These are phyloP conservation scores for Hormaphis cornu DNA, from an alignment of 1,140 invertebrate species.

Conservation along the genomic window DNA sequence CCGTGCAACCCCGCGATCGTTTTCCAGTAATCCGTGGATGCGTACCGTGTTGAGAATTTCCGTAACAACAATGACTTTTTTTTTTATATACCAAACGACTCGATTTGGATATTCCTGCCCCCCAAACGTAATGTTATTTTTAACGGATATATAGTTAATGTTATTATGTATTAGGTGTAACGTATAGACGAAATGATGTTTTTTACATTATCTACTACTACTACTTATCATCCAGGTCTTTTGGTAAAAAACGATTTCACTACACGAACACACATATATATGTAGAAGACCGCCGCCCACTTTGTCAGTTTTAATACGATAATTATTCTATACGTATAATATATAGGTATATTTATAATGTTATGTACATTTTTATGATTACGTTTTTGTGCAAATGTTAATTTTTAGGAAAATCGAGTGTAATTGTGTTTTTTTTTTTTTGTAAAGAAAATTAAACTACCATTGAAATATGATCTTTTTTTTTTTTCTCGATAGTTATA, in stretches of 20 bases:
- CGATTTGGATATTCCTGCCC: conserved; percentile 8
- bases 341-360: conserved; percentile 23
- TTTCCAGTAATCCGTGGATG: too few relatives aligned
- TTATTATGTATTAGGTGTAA: neutral
- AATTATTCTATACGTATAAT: too few relatives aligned
- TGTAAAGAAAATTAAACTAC: conserved; percentile 15
- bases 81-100: conserved; percentile 3
- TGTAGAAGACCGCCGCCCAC: neutral
- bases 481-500: conserved; percentile 27
- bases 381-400: conserved; percentile 24
- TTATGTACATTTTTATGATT: conserved; percentile 30
- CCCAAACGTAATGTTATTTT: conserved; percentile 11
- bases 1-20: too few relatives aligned
- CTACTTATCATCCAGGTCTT: conserved; percentile 4
- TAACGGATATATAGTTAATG: conserved; percentile 6
- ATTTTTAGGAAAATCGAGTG: conserved; percentile 17
- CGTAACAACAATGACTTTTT: too few relatives aligned
- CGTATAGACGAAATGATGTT: conserved; percentile 28
- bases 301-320: conserved; percentile 18
- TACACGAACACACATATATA: too few relatives aligned
- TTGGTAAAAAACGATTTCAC: conserved; percentile 3
- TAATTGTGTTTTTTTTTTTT: conserved; percentile 22
- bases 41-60: too few relatives aligned
- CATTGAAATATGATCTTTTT: conserved; percentile 29
- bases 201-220: too few relatives aligned